Conservation (phyloP, 2,888 invertebrate genomes). For the Priocnemis perturbator region DNA sequence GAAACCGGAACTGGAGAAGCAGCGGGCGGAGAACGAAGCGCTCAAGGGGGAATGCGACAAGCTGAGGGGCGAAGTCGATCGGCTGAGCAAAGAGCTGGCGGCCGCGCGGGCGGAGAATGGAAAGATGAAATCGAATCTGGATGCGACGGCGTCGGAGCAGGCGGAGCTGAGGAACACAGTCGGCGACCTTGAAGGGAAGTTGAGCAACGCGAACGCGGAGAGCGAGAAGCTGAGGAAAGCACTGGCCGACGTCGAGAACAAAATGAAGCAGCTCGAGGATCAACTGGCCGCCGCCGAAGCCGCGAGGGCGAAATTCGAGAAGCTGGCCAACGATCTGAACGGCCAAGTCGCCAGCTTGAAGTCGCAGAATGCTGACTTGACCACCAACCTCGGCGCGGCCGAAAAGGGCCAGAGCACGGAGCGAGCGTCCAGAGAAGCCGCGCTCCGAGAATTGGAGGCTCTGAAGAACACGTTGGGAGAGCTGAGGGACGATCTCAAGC, state of each 20-base stretch:
- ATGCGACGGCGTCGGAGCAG: neutral
- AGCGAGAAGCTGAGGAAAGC: neutral
- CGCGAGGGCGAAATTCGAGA: constrained; percentile 18
- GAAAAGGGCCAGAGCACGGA: constrained; percentile 40
- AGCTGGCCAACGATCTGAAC: constrained; percentile 13
- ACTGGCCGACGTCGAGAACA: neutral
- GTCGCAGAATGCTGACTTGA: constrained; percentile 27
- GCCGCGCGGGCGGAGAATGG: neutral
- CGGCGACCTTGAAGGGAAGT: constrained; percentile 10
- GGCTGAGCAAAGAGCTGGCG: constrained; percentile 16
- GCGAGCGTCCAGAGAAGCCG: neutral
- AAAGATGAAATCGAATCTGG: neutral
- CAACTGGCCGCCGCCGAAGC: constrained; percentile 10
- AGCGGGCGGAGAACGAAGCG: constrained; percentile 18
- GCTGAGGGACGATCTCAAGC: constrained; percentile 40
- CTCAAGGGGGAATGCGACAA: neutral
- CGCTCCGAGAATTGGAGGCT: constrained; percentile 38
- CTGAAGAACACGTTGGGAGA: constrained; percentile 41
- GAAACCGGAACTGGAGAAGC: neutral
- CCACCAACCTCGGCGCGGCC: constrained; percentile 39
- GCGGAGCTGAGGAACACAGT: constrained; percentile 13
- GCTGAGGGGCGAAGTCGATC: constrained; percentile 28
- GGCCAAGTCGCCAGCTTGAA: constrained; percentile 18
- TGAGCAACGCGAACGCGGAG: neutral
- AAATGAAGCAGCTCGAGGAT: neutral